Conservation (phyloP, 1,140 invertebrate species). For the Drosophila nasuta region DNA sequence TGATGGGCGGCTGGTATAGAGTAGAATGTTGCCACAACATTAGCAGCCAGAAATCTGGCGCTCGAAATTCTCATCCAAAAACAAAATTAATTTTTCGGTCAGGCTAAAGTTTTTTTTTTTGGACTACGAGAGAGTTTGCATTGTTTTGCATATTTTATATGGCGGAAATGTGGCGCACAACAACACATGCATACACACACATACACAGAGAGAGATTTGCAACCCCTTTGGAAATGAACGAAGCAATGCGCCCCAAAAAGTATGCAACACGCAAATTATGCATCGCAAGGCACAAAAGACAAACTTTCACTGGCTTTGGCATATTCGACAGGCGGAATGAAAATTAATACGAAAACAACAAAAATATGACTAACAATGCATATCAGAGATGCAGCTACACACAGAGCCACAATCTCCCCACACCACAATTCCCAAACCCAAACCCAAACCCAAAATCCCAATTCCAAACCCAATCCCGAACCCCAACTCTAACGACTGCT, state of each 20-base stretch:
- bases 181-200: constrained; percentile 35
- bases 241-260: constrained; percentile 27
- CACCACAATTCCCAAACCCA: constrained; percentile 1
- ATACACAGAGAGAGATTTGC: constrained; percentile 18
- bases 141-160: constrained; percentile 82
- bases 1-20: constrained; percentile 30
- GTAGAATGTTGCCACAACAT: constrained; percentile 62
- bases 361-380: constrained; percentile 44
- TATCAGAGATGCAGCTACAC: constrained; percentile 21
- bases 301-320: constrained; percentile 70
- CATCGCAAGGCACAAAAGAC: constrained; percentile 76
- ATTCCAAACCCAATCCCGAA: not conserved
- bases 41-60: constrained; percentile 71
- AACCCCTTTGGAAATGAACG: constrained; percentile 3
- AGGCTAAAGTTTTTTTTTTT: constrained; percentile 66
- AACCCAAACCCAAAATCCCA: not conserved
- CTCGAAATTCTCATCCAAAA: constrained; percentile 60
- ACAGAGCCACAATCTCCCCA: not conserved
- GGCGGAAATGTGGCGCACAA: constrained; percentile 68
- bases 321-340: constrained; percentile 75
- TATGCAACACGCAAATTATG: constrained; percentile 77
- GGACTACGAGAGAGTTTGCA: constrained; percentile 67
- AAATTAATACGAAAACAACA: constrained; percentile 75
- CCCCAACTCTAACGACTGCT: constrained; percentile 27
- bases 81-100: constrained; percentile 74